Conservation (phyloP, 2,797 vertebrate genomes). For the Labroides dimidiatus region DNA sequence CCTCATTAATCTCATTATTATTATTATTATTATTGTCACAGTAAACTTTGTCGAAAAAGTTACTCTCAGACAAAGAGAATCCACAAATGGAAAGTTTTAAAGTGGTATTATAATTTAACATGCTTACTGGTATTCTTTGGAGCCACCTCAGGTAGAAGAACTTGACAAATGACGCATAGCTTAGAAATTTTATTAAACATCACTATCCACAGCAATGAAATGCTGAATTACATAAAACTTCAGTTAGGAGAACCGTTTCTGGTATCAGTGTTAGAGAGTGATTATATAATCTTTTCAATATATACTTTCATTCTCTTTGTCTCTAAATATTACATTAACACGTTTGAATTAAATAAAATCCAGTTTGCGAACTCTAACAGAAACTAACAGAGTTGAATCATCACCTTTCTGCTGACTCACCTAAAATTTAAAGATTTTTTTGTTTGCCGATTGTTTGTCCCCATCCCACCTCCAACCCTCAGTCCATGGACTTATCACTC, state of each 20-base stretch:
- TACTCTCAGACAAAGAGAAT: no score
- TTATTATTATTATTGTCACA: no score
- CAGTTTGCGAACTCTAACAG: constrained; percentile 24
- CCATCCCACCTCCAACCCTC: constrained; percentile 25
- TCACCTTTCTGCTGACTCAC: not conserved
- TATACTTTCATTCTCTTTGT: constrained; percentile 4
- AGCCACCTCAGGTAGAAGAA: not conserved
- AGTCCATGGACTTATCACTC: constrained; percentile 93
- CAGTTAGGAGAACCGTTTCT: constrained; percentile 39
- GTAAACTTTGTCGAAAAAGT: no score
- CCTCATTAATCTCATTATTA: not conserved
- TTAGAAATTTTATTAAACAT: constrained; percentile 48
- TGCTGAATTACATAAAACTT: constrained; percentile 44
- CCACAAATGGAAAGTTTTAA: no score
- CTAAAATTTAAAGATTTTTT: constrained; percentile 7
- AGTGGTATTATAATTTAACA: no score
- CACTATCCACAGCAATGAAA: constrained; percentile 48
- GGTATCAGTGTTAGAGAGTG: constrained; percentile 9
- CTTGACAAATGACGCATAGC: constrained; percentile 11
- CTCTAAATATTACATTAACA: constrained; percentile 33
- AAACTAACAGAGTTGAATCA: constrained; percentile 16
- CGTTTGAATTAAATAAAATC: constrained; percentile 45
- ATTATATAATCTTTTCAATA: constrained; percentile 32
- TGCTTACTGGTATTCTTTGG: not conserved
- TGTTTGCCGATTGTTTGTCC: not conserved